Conservation (phyloP, 2,888 invertebrate species). For the Shargacucullia verbasci region DNA sequence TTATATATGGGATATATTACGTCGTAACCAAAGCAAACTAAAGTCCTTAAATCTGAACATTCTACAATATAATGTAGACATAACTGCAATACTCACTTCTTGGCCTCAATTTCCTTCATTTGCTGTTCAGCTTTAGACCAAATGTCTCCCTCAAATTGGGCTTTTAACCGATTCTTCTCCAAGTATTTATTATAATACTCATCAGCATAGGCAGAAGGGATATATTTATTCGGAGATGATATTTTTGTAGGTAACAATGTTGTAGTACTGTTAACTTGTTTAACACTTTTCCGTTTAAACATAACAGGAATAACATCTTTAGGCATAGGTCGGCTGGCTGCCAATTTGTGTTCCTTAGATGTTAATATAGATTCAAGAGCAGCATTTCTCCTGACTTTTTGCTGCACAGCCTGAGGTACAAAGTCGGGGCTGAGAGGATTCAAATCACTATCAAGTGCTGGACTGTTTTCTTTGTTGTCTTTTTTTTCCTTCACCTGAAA, state of each 20-base stretch:
- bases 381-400: conserved; percentile 61
- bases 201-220: conserved; percentile 64
- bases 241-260: neutral
- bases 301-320: conserved; percentile 15
- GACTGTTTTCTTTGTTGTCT: conserved; percentile 39
- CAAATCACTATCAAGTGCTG: neutral
- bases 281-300: conserved; percentile 34
- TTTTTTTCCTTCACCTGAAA: conserved; percentile 63
- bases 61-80: too few species aligned
- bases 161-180: conserved; percentile 58
- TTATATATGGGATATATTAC: too few species aligned
- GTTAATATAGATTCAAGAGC: conserved; percentile 68
- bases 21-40: too few species aligned
- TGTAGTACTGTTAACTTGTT: neutral
- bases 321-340: neutral
- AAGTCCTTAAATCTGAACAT: too few species aligned
- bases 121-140: conserved; percentile 65
- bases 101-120: conserved; percentile 69
- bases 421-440: neutral
- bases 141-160: conserved; percentile 61
- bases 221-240: conserved; percentile 39
- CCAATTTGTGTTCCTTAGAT: conserved; percentile 33
- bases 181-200: conserved; percentile 69
- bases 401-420: conserved; percentile 23
- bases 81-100: conserved; percentile 56